Evolutionary conservation across 2,797 vertebrate species (phyloP).

Genomic region (Myotis planiceps): DNA sequence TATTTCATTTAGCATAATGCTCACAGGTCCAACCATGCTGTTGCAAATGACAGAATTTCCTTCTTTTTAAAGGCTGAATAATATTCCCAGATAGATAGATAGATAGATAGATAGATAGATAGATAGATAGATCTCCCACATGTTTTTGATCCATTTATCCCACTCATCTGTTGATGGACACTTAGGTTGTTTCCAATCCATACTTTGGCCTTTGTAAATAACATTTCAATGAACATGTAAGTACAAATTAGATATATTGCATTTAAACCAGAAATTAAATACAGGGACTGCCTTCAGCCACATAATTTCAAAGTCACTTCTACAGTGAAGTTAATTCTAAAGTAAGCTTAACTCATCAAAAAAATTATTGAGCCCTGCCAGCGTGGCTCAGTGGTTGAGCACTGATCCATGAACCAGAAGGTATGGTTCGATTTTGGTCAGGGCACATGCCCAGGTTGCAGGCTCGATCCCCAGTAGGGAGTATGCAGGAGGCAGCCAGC

Average conservation of each 20-base stretch:
- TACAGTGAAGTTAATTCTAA: not conserved
- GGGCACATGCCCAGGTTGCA: no score
- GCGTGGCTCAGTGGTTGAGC: no score
- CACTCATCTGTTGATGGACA: not conserved
- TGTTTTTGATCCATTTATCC: not conserved
- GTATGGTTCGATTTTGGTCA: no score
- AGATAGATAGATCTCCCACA: not conserved
- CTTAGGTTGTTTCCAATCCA: not conserved
- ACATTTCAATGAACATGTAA: not conserved
- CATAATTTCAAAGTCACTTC: not conserved
- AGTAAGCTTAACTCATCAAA: not conserved
- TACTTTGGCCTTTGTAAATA: not conserved
- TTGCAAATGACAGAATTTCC: not conserved
- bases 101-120: not conserved
- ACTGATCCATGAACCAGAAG: no score
- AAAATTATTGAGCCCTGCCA: not conserved
- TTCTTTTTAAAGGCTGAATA: not conserved
- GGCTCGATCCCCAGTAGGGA: no score
- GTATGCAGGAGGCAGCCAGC: no score
- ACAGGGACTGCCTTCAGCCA: not conserved
- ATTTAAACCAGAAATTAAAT: not conserved
- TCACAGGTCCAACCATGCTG: not conserved
- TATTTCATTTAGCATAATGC: not conserved
- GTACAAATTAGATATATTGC: not conserved
- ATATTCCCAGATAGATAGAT: not conserved